Evolutionary conservation across 2,888 invertebrate species (phyloP).

Genomic region (Lasioglossum leucozonium): DNA sequence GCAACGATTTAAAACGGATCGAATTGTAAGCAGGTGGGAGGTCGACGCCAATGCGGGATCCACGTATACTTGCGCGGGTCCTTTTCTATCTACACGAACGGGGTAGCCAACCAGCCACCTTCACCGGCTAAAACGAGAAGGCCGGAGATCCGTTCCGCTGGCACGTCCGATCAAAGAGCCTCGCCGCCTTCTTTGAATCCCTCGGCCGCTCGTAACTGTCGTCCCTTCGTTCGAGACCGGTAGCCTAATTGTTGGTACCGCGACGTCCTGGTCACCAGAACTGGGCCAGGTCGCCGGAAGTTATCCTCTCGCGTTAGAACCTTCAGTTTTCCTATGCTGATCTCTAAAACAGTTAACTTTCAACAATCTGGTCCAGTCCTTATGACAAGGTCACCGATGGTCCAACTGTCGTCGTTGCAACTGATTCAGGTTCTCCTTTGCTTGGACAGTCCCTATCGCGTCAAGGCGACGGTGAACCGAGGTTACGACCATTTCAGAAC

Average conservation of each 20-base stretch:
- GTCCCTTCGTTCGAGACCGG: conserved; percentile 60
- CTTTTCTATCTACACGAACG: conserved; percentile 60
- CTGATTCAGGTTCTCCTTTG: too few relatives aligned
- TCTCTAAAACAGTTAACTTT: not conserved
- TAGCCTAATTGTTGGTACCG: conserved; percentile 66
- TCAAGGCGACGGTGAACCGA: too few relatives aligned
- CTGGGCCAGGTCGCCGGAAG: conserved; percentile 36
- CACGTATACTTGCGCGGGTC: conserved; percentile 38
- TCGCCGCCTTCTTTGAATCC: conserved; percentile 70
- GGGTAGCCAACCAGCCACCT: conserved; percentile 38
- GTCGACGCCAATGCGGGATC: conserved; percentile 55
- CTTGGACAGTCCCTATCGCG: too few relatives aligned
- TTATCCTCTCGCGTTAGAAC: not conserved
- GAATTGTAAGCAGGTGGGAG: not conserved
- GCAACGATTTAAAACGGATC: conserved; percentile 1
- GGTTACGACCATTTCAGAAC: not conserved
- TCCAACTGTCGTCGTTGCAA: too few relatives aligned
- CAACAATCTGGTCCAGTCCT: not conserved
- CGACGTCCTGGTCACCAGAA: conserved; percentile 37
- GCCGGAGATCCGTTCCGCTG: conserved; percentile 61
- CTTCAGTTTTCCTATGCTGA: not conserved
- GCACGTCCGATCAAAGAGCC: conserved; percentile 66
- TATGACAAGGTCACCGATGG: too few relatives aligned
- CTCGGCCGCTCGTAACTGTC: conserved; percentile 67
- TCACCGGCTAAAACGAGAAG: conserved; percentile 50